Percentiles rank a stretch among this genome's conserved stretches.
phyloP scores from a whole-genome alignment of 1,140 invertebrate genomes.

The Paralvinella palmiformis region DNA sequence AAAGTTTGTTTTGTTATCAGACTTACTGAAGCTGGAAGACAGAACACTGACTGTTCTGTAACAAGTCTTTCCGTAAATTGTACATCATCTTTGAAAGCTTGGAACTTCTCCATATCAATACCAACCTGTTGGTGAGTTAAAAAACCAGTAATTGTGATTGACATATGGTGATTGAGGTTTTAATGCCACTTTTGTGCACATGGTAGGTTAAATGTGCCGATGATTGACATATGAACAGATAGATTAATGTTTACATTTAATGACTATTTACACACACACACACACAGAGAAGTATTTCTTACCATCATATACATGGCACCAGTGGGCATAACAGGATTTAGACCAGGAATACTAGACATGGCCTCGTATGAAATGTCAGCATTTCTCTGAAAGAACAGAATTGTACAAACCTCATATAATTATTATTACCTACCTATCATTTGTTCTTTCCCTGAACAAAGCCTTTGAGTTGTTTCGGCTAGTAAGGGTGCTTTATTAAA shows the following conservation, averaged over 20 bases:
- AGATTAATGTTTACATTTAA: not conserved
- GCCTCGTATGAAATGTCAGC: slow-evolving; percentile 71
- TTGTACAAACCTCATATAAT: no score
- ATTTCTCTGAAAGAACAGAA: slow-evolving; percentile 60
- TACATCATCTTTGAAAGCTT: slow-evolving; percentile 73
- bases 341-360: slow-evolving; percentile 67
- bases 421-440: no score
- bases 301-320: slow-evolving; percentile 99
- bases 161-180: no score
- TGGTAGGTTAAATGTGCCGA: no score
- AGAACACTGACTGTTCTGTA: slow-evolving; percentile 93
- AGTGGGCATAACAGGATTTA: slow-evolving; percentile 87
- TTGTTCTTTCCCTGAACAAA: no score
- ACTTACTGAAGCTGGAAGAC: slow-evolving; percentile 81
- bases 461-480: no score
- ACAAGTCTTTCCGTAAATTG: slow-evolving; percentile 85
- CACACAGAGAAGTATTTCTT: slow-evolving; percentile 42
- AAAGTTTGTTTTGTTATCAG: no score
- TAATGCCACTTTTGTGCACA: no score
- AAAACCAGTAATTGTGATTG: not conserved
- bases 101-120: slow-evolving; percentile 73
- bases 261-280: not conserved
- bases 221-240: not conserved
- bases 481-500: no score
- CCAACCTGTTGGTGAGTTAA: slow-evolving; percentile 55